A percentile compares a stretch with the other conserved stretches of the same genome.
Evolutionary conservation across 1,140 invertebrate species (phyloP).

Genomic region (Neodiprion pinetum): DNA sequence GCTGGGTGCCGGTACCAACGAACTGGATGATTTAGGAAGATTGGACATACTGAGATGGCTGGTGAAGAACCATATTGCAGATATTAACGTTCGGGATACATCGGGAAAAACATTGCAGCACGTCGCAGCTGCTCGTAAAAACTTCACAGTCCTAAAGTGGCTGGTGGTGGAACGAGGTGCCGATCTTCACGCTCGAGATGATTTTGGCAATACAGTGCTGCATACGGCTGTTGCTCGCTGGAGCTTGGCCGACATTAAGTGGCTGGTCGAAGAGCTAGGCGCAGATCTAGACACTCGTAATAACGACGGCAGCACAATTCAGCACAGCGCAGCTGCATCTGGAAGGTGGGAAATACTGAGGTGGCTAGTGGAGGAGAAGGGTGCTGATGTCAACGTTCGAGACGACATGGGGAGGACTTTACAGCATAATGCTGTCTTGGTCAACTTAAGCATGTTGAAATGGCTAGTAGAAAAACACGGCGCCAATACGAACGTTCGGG

Average conservation of each 20-base stretch:
- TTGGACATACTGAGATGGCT: neutral
- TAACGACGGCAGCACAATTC: neutral
- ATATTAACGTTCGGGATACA: neutral
- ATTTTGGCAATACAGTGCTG: neutral
- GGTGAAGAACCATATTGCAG: neutral
- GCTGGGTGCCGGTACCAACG: neutral
- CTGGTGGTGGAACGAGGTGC: neutral
- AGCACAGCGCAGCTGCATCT: neutral
- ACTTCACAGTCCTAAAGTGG: neutral
- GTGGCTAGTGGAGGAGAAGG: neutral
- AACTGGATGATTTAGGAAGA: neutral
- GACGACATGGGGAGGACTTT: neutral
- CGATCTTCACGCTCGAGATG: neutral
- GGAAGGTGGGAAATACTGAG: neutral
- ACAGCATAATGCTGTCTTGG: neutral
- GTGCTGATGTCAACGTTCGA: neutral
- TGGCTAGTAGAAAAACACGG: neutral
- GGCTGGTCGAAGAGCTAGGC: neutral
- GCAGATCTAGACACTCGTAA: neutral
- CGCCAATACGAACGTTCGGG: neutral
- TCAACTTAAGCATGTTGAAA: conserved; percentile 7
- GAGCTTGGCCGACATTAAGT: neutral
- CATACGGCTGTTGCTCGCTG: neutral
- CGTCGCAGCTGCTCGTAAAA: conserved; percentile 26
- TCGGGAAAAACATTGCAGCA: conserved; percentile 27